Conservation (phyloP, 1,140 invertebrate genomes). For the Mactra quadrangularis region DNA sequence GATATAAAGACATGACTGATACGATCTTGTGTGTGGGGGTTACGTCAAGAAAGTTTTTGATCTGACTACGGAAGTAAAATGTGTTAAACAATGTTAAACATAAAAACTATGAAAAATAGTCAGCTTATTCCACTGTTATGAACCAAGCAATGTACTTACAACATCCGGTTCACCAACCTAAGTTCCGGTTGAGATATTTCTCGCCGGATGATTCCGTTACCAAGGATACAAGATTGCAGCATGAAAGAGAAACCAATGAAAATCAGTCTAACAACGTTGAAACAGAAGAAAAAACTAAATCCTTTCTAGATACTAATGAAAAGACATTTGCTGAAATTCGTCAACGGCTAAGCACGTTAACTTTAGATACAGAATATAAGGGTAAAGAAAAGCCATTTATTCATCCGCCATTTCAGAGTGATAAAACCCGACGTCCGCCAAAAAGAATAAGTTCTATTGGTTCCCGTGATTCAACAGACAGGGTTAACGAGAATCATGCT, state of each 20-base stretch:
- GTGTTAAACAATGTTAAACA: too few relatives aligned
- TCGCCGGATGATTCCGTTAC: neutral
- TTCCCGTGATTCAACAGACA: neutral
- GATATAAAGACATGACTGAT: too few relatives aligned
- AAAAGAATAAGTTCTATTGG: conserved; percentile 44
- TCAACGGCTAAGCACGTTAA: conserved; percentile 38
- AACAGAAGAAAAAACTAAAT: neutral
- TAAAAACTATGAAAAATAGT: too few relatives aligned
- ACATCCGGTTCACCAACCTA: neutral
- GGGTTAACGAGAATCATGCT: neutral
- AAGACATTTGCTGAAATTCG: conserved; percentile 43
- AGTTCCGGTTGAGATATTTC: conserved; percentile 19
- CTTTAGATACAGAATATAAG: conserved; percentile 45
- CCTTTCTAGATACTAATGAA: conserved; percentile 46
- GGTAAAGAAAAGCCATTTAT: conserved; percentile 4
- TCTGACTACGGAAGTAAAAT: too few relatives aligned
- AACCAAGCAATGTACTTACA: conserved; percentile 11
- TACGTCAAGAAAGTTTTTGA: too few relatives aligned
- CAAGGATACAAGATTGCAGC: neutral
- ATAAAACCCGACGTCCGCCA: neutral
- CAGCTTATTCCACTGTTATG: too few relatives aligned
- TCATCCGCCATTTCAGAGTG: neutral
- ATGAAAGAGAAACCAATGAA: neutral
- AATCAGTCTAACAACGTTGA: too few relatives aligned
- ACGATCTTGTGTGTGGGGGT: too few relatives aligned